Conservation (phyloP, 1,140 invertebrate species). For the Monochamus saltuarius region DNA sequence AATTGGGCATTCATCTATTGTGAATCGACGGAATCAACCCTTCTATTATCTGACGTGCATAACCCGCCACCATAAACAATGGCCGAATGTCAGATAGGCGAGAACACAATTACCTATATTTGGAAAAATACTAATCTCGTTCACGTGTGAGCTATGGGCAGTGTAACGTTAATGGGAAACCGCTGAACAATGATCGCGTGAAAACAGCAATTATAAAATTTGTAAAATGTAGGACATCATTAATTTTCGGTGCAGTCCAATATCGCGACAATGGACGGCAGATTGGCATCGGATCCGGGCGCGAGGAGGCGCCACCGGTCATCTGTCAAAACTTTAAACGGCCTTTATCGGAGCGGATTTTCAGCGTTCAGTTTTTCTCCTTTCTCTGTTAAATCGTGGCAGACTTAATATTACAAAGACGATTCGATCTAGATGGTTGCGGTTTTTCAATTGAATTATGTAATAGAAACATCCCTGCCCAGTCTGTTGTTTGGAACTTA, state of each 20-base stretch:
- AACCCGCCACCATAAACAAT: constrained; percentile 33
- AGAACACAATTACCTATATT: constrained; percentile 43
- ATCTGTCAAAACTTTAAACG: too few relatives aligned
- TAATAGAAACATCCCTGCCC: too few relatives aligned
- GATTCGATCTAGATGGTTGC: too few relatives aligned
- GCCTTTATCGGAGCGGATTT: too few relatives aligned
- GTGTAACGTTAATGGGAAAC: constrained; percentile 29
- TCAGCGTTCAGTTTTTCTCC: too few relatives aligned
- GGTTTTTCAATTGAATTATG: too few relatives aligned
- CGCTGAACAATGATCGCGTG: constrained; percentile 18
- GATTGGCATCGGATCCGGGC: too few relatives aligned
- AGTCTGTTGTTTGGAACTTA: too few relatives aligned
- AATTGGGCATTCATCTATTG: constrained; percentile 38
- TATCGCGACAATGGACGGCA: neutral
- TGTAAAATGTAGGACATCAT: constrained; percentile 38
- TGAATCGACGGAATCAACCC: constrained; percentile 19
- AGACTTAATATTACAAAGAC: too few relatives aligned
- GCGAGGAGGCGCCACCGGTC: too few relatives aligned
- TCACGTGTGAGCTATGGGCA: constrained; percentile 31
- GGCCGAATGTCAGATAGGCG: constrained; percentile 35
- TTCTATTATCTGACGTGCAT: constrained; percentile 18
- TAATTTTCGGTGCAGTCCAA: constrained; percentile 27
- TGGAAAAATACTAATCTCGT: constrained; percentile 42
- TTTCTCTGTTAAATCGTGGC: too few relatives aligned
- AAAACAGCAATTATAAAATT: constrained; percentile 40